Evolutionary conservation across 1,140 invertebrate genomes (phyloP), one percentile per base, ranked within the genome.

Genomic region (Wiebesia pumilae): DNA sequence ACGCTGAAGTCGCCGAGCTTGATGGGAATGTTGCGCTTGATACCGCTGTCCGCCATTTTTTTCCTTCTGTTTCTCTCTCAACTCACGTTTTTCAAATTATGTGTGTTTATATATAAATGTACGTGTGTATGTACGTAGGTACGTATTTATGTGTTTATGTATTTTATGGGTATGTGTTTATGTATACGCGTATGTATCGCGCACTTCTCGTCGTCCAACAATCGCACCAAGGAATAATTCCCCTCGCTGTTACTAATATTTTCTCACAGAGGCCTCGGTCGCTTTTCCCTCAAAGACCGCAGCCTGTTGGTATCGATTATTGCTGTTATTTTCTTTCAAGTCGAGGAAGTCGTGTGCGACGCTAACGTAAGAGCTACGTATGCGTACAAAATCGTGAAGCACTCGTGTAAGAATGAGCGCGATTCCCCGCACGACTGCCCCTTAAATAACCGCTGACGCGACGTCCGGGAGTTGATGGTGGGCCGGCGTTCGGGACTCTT

Each of bases 1-100:
- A 99, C 97, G 93, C 97, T 98, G 95, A 98, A 98, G 93, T 99
- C 98, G 88, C 97, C 97, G 91, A 98, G 95, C 94, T 97, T 97
- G 93, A 99, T 98, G 90, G 98, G 98, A 94, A 98, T 98, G 95
- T 97, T 97, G 90, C 97, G 96, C 93, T 97, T 97, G 91, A 96
- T 96, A 94, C 96, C 95, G 94, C 95, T 95, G 93, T 96, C 96
- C 92, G 96, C 96, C 96, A 97, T 97, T 94, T 95, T 94, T 89
- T 83, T 16, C 38, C 6, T 77, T 19, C n/a, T 9, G 21, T n/a
- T 75, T n/a, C 71, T 43, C 21, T n/a, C 71, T n/a, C 12, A 75
- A 75, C 27, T 43, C 69, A 73, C 69, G 69, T 40, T 73, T n/a
- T n/a, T 71, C 10, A 35, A 65, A 65, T n/a, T n/a, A n/a, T n/a